phyloP scores from a whole-genome alignment of 2,888 invertebrate species.

The Cheiracanthium punctorium region DNA sequence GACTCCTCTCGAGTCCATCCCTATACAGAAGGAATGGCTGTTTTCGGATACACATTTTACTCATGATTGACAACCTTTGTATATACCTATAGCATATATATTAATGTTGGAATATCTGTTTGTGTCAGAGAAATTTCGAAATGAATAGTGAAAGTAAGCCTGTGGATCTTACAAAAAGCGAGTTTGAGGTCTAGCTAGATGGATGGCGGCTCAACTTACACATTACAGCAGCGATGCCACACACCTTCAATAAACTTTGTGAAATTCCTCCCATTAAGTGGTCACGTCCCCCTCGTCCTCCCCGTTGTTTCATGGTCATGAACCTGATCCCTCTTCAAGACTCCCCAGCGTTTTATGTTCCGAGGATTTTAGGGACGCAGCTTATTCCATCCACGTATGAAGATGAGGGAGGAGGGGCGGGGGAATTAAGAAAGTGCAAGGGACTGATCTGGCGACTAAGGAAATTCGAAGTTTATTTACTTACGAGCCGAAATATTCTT shows the following conservation, averaged over 20 bases:
- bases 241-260: neutral
- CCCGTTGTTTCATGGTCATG: conserved; percentile 6
- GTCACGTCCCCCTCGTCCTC: neutral
- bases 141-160: too few species aligned
- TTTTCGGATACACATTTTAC: too few species aligned
- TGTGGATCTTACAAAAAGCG: too few species aligned
- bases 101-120: too few species aligned
- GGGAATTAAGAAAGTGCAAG: neutral
- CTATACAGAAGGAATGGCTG: too few species aligned
- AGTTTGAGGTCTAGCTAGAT: too few species aligned
- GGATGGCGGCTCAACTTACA: too few species aligned
- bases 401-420: neutral
- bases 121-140: too few species aligned
- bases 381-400: conserved; percentile 2
- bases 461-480: neutral
- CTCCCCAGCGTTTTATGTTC: conserved; percentile 9
- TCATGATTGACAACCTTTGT: too few species aligned
- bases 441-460: neutral
- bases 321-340: neutral
- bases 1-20: too few species aligned
- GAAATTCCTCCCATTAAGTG: neutral
- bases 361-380: neutral
- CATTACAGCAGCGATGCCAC: too few species aligned
- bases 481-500: neutral
- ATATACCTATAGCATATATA: too few species aligned